Conservation (phyloP, 2,888 invertebrate species). For the Andrena bicolor region DNA sequence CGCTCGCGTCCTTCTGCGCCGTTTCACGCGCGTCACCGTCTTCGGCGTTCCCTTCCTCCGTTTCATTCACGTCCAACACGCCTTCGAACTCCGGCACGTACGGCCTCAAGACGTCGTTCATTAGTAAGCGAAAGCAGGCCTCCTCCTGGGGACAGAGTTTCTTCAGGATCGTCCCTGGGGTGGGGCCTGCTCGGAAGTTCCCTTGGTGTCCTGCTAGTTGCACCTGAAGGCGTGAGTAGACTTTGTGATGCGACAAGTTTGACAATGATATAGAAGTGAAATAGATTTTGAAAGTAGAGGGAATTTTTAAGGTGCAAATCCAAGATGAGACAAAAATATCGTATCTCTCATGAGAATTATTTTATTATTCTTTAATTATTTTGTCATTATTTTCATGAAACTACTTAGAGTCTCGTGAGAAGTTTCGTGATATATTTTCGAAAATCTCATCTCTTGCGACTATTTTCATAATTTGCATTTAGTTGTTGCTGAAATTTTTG, state of each 20-base stretch:
- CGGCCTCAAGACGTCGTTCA: slow-evolving; percentile 95
- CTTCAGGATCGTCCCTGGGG: slow-evolving; percentile 97
- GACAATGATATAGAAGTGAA: no score
- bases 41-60: slow-evolving; percentile 77
- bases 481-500: no score
- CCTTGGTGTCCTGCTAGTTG: slow-evolving; percentile 98
- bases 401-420: no score
- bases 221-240: slow-evolving; percentile 70
- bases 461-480: no score
- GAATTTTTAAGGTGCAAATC: no score
- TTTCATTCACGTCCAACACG: slow-evolving; percentile 81
- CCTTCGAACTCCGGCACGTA: slow-evolving; percentile 98
- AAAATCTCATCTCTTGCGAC: no score
- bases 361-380: no score
- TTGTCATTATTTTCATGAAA: no score
- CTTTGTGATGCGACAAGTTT: background rate
- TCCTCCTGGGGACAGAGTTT: slow-evolving; percentile 96
- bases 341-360: no score
- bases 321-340: no score
- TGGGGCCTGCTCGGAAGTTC: slow-evolving; percentile 96
- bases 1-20: slow-evolving; percentile 58
- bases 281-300: no score
- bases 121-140: slow-evolving; percentile 93
- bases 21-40: slow-evolving; percentile 45
- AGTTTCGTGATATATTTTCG: no score